Conservation (phyloP, 1,140 invertebrate species). For the Psilanteris sp. region DNA sequence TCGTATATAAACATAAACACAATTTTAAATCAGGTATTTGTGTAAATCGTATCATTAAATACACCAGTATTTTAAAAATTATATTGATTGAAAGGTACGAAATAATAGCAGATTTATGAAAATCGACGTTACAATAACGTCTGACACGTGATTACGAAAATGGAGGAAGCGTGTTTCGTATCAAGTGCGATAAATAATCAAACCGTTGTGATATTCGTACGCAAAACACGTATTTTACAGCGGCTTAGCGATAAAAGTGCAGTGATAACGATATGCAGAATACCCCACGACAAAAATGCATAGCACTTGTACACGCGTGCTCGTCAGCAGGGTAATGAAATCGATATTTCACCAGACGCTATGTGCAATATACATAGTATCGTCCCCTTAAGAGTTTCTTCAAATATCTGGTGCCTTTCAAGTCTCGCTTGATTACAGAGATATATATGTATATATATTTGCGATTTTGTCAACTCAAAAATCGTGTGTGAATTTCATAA, state of each 20-base stretch:
- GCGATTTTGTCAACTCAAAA: no score
- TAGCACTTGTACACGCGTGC: slow-evolving; percentile 27
- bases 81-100: no score
- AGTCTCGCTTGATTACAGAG: slow-evolving; percentile 3
- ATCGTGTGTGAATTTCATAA: no score
- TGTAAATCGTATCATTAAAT: no score
- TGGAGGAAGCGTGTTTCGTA: slow-evolving; percentile 26
- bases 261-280: slow-evolving; percentile 32
- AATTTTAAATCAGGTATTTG: no score
- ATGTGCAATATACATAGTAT: slow-evolving; percentile 10
- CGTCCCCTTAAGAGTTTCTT: slow-evolving; percentile 26
- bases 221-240: slow-evolving; percentile 24
- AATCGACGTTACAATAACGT: background rate
- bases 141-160: slow-evolving; percentile 9
- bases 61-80: no score
- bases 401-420: slow-evolving; percentile 15
- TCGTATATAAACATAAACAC: no score
- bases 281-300: slow-evolving; percentile 22
- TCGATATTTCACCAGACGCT: slow-evolving; percentile 43
- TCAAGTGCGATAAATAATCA: slow-evolving; percentile 22
- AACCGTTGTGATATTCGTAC: slow-evolving; percentile 15
- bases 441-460: background rate
- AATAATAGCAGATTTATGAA: no score
- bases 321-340: slow-evolving; percentile 32
- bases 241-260: slow-evolving; percentile 6